Evolutionary conservation across 2,888 invertebrate species (phyloP), one percentile per base, ranked within the genome.

Genomic region (Cantharis rustica): DNA sequence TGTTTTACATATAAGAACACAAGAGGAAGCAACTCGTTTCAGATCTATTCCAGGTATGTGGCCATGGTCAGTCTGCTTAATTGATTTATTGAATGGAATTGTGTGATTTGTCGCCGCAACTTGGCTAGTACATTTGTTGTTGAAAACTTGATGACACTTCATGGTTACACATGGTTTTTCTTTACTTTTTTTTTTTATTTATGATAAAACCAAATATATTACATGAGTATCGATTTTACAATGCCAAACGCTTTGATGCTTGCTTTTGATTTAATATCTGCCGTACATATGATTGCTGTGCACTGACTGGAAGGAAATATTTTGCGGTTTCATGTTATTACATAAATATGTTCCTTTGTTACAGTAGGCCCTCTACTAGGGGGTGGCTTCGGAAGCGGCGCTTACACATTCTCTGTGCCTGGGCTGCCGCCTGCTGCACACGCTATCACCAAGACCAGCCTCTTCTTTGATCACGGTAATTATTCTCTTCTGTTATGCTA

Each of bases 381-480:
- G 77, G 84, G 86, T 79, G 87, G 87, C 83, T 84, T 83, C 79
- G 85, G 84, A 74, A 86, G 85, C 82, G 86, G 88, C 73, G 86
- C 85, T 73, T 88, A 88, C 83, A 84, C 87, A 66, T 88, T 88
- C 82, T 87, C 87, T 69, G 85, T 88, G 79, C 87, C 88, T 72
- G 87, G 87, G 62, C 84, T 88, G 68, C 88, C 88, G 68, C 83
- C 84, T 75, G 80, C 81, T 77, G 87, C 88, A 73, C 88, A 88
- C 78, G 86, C 86, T 66, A 84, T 87, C 72, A 84, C 85, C 79
- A 88, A 88, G 84, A 86, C 86, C 75, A 86, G 86, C 78, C 87
- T 88, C 79, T 87, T 88, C 83, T 88, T 88, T 84, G 88, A 88
- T 81, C 87, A 88, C 80, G 88, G 88, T 88, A 86, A 88, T 78